phyloP scores from a whole-genome alignment of 2,797 vertebrate genomes.

The Cirrhinus mrigala region DNA sequence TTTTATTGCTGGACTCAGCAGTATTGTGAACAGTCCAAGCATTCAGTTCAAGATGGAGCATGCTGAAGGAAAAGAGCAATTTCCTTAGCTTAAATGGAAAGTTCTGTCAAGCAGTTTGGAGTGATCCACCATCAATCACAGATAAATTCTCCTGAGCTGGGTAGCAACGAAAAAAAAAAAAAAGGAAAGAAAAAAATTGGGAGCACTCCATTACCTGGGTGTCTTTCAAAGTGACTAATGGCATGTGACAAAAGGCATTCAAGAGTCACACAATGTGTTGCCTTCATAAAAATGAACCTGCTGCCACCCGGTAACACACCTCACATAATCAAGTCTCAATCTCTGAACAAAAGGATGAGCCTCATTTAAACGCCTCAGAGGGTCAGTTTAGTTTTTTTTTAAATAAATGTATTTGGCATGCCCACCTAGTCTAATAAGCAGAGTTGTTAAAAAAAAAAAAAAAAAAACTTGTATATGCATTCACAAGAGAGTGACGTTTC shows the following conservation, averaged over 20 bases:
- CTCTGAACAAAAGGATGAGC: conserved; percentile 44
- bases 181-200: conserved; percentile 73
- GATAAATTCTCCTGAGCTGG: conserved; percentile 87
- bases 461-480: not conserved
- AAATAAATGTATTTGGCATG: conserved; percentile 10
- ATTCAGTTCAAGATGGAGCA: conserved; percentile 81
- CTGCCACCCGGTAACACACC: conserved; percentile 71
- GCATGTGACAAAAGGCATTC: conserved; percentile 88
- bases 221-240: conserved; percentile 90
- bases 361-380: conserved; percentile 20
- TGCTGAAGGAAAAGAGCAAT: conserved; percentile 89
- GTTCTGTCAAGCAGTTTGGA: conserved; percentile 90
- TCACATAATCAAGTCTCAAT: conserved; percentile 58
- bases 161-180: conserved; percentile 65
- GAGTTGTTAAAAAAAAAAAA: not conserved
- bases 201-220: conserved; percentile 88
- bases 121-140: conserved; percentile 94
- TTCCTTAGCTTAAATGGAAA: conserved; percentile 91
- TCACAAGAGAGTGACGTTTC: too few relatives aligned
- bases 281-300: conserved; percentile 74
- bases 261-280: conserved; percentile 84
- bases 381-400: conserved; percentile 25
- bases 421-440: conserved; percentile 34
- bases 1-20: conserved; percentile 76
- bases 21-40: conserved; percentile 65